A percentile compares a stretch with the other conserved stretches of the same genome.
These are phyloP conservation scores for Palaemon carinicauda DNA, from an alignment of 1,140 invertebrate genomes.

Conservation along the genomic window DNA sequence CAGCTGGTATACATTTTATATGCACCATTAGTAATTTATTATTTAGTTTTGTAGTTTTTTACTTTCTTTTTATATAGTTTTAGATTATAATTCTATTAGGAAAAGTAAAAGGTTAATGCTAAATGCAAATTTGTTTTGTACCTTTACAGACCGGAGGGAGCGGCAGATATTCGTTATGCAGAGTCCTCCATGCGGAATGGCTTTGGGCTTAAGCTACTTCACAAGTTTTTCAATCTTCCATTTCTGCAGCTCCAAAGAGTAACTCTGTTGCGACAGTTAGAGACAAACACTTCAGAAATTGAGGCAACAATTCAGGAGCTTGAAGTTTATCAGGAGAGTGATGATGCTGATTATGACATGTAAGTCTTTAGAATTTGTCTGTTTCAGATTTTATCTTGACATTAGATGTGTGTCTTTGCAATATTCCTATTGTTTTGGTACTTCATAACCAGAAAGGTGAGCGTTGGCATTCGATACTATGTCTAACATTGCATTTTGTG, in stretches of 20 bases:
- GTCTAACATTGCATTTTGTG: too few relatives aligned
- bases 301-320: slow-evolving; percentile 84
- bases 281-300: slow-evolving; percentile 87
- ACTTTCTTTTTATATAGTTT: too few relatives aligned
- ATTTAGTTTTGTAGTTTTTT: too few relatives aligned
- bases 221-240: slow-evolving; percentile 96
- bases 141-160: slow-evolving; percentile 64
- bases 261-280: slow-evolving; percentile 85
- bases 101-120: too few relatives aligned
- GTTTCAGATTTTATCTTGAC: slow-evolving; percentile 3
- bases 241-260: slow-evolving; percentile 91
- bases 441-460: too few relatives aligned
- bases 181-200: slow-evolving; percentile 97
- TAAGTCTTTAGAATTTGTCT: slow-evolving; percentile 63
- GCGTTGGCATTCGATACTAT: too few relatives aligned
- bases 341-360: slow-evolving; percentile 90
- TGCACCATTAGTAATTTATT: too few relatives aligned
- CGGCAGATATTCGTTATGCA: slow-evolving; percentile 82
- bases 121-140: not conserved
- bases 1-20: too few relatives aligned
- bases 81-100: too few relatives aligned
- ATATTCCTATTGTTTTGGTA: too few relatives aligned
- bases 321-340: slow-evolving; percentile 82
- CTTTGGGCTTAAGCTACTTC: slow-evolving; percentile 91
- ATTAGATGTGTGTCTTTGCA: too few relatives aligned